phyloP scores from a whole-genome alignment of 2,888 invertebrate species.

The Arge pagana region DNA sequence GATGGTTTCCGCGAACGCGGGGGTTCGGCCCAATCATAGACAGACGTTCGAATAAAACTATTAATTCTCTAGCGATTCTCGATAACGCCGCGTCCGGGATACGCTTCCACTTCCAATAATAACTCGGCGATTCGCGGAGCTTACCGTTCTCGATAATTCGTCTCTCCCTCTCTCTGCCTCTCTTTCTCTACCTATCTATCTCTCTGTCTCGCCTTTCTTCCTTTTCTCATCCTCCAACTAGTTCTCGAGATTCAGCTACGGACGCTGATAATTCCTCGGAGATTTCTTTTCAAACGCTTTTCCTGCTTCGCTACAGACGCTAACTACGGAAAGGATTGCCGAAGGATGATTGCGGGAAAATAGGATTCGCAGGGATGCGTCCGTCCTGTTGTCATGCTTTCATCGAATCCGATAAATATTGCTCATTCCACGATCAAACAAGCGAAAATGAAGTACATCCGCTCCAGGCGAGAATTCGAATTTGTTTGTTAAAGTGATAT shows the following conservation, averaged over 20 bases:
- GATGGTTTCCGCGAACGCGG: too few relatives aligned
- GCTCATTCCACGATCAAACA: too few relatives aligned
- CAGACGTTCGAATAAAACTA: constrained; percentile 11
- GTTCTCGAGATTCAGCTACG: background rate
- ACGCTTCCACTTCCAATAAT: constrained; percentile 15
- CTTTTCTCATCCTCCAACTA: background rate
- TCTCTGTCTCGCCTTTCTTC: background rate
- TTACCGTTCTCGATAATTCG: too few relatives aligned
- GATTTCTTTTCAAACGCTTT: constrained; percentile 7
- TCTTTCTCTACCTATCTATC: background rate
- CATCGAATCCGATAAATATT: too few relatives aligned
- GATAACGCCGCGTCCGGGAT: background rate
- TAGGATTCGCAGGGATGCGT: constrained; percentile 2
- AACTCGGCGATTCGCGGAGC: constrained; percentile 12
- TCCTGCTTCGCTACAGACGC: constrained; percentile 3
- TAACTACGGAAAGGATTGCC: constrained; percentile 8
- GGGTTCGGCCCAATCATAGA: constrained; percentile 3
- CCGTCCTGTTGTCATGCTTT: too few relatives aligned
- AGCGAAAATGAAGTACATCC: too few relatives aligned
- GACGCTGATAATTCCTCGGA: constrained; percentile 11
- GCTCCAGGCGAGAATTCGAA: too few relatives aligned
- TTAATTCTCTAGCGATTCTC: constrained; percentile 17
- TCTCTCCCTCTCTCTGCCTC: too few relatives aligned
- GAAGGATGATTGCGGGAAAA: background rate
- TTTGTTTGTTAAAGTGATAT: too few relatives aligned